These are phyloP conservation scores for Pseudeuparius sepicola DNA, from an alignment of 2,888 invertebrate genomes.

Conservation along the genomic window DNA sequence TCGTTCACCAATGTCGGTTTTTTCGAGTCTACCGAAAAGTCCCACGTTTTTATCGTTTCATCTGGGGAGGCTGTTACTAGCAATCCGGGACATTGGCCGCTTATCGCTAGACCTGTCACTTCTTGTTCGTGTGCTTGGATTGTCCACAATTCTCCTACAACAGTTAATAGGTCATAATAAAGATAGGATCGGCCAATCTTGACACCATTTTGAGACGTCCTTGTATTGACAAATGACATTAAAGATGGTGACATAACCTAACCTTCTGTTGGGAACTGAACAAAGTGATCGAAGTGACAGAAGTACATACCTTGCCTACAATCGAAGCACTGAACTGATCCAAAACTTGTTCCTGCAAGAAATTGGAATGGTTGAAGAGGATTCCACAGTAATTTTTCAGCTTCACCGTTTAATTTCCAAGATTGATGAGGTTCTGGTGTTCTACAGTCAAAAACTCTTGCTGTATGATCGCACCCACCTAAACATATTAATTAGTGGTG, in stretches of 20 bases:
- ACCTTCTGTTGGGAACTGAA: no score
- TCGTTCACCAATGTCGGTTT: slow-evolving; percentile 38
- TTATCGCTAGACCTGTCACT: slow-evolving; percentile 72
- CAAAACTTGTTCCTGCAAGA: slow-evolving; percentile 55
- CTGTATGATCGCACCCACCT: slow-evolving; percentile 75
- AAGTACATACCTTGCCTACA: slow-evolving; percentile 45
- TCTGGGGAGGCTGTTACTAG: slow-evolving; percentile 73
- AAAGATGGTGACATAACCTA: no score
- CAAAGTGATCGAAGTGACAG: no score
- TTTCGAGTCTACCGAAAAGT: slow-evolving; percentile 40
- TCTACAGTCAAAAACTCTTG: slow-evolving; percentile 75
- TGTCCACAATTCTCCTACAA: slow-evolving; percentile 33
- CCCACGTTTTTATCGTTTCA: slow-evolving; percentile 80
- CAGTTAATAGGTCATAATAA: no score
- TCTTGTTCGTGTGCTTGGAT: slow-evolving; percentile 65
- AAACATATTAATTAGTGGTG: slow-evolving; percentile 12
- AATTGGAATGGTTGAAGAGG: slow-evolving; percentile 67
- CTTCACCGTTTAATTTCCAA: slow-evolving; percentile 72
- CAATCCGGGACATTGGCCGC: slow-evolving; percentile 60
- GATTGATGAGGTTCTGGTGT: slow-evolving; percentile 46
- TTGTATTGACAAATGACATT: no score
- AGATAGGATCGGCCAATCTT: no score
- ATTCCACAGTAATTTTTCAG: slow-evolving; percentile 84
- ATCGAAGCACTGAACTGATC: slow-evolving; percentile 64
- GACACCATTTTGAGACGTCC: no score